Evolutionary conservation across 1,140 invertebrate genomes (phyloP), one percentile per base, ranked within the genome.

Genomic region (Anastrepha obliqua): DNA sequence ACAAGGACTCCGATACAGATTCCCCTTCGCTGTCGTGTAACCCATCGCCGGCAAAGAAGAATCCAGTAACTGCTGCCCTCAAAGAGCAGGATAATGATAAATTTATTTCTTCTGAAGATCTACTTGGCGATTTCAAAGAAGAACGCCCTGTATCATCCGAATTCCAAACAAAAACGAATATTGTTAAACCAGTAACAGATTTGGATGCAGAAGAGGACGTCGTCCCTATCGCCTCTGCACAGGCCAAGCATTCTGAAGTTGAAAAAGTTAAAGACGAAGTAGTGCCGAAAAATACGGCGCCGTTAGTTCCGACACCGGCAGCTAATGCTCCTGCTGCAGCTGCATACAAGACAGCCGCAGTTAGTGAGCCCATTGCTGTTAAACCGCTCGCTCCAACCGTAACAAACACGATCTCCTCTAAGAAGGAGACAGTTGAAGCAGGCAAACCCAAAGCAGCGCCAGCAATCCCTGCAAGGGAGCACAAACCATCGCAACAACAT

Each of bases 71-170:
- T 47, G 91, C 91, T 88, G 92, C 92, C 6, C 89, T 92, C 4
- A 93, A 93, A 86, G 91, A 92, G 85, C 91, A 93, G 87, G 92
- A 93, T 78, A 92, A 92, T 89, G 92, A 93, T 60, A 91, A 93
- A 78, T 93, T 93, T 55, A 93, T 92, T 65, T 93, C 92, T 7
- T 93, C 92, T 86, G 92, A 93, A 89, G 92, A 93, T 89, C 88
- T 93, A 17, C 85, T 92, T 0, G 90, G 90, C 11, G 92, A 93
- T 70, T 93, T 93, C 39, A 92, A 90, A 87, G 92, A 93, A n/a
- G 91, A 91, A 70, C 91, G 91, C 62, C 91, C 89, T 51, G 88
- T 89, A 9, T 89, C 90, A 4, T 90, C 91, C 85, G 58, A 89
- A 87, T 88, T 74, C 17, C 87, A 87, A 58, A 51, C 55, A 60